Conservation (phyloP, 1,140 invertebrate genomes). For the Hypsibius dujardini region DNA sequence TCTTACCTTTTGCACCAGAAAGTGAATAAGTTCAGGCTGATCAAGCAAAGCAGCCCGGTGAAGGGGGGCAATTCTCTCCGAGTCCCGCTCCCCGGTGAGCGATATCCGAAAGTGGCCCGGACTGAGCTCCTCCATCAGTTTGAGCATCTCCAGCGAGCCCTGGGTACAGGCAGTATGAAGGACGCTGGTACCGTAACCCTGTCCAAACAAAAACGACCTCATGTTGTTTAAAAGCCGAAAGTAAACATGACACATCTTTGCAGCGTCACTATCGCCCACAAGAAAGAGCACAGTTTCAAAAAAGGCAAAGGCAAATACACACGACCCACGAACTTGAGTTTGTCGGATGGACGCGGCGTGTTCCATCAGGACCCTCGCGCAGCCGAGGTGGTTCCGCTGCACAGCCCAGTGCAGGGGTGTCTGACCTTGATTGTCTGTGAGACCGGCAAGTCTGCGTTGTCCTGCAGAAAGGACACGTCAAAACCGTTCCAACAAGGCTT, state of each 20-base stretch:
- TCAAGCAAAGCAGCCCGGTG: not conserved
- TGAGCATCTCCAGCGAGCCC: not conserved
- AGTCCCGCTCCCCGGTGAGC: not conserved
- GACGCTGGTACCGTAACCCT: not conserved
- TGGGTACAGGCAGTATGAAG: not conserved
- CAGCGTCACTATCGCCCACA: too few relatives aligned
- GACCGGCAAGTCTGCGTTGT: too few relatives aligned
- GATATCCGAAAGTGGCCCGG: not conserved
- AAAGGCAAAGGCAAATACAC: too few relatives aligned
- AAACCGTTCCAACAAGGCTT: too few relatives aligned
- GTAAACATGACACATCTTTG: too few relatives aligned
- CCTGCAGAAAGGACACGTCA: too few relatives aligned
- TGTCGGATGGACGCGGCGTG: not conserved
- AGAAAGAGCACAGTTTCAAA: too few relatives aligned
- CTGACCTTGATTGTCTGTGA: slow-evolving; percentile 1
- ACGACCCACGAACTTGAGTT: not conserved
- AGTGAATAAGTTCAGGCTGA: not conserved
- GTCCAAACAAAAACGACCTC: too few relatives aligned
- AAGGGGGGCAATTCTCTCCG: not conserved
- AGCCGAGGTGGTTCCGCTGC: not conserved
- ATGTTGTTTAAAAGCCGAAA: too few relatives aligned
- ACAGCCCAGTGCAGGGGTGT: slow-evolving; percentile 4
- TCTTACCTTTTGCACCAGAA: not conserved
- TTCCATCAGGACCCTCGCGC: not conserved
- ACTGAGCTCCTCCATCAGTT: not conserved